Evolutionary conservation across 2,888 invertebrate species (phyloP).

Genomic region (Galerucella nymphaeae): DNA sequence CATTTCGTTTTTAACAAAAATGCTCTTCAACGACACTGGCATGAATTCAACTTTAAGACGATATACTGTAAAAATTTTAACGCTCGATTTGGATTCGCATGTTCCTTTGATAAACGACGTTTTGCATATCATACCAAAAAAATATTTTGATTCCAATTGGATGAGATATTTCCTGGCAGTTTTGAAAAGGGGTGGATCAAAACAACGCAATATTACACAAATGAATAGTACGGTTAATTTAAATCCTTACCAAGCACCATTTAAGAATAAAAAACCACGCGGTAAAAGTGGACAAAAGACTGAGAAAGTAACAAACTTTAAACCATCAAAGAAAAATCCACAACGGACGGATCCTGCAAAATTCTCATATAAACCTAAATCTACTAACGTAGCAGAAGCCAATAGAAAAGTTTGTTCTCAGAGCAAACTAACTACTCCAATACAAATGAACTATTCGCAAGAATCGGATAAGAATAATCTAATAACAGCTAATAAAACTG

Average conservation of each 20-base stretch:
- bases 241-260: background rate
- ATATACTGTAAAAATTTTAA: conserved; percentile 33
- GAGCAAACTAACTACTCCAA: background rate
- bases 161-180: conserved; percentile 18
- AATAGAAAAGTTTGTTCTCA: background rate
- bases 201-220: background rate
- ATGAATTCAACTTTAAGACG: conserved; percentile 1
- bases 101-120: conserved; percentile 22
- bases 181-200: background rate
- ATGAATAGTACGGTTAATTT: background rate
- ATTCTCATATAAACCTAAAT: background rate
- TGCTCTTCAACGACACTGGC: conserved; percentile 6
- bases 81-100: conserved; percentile 25
- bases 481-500: background rate
- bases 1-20: conserved; percentile 3
- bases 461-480: background rate
- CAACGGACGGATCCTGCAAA: no score
- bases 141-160: conserved; percentile 13
- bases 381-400: background rate
- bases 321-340: no score
- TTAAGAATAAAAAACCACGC: background rate
- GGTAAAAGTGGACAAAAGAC: background rate
- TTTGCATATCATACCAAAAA: conserved; percentile 4
- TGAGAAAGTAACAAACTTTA: no score
- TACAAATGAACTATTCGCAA: background rate